Evolutionary conservation across 2,888 invertebrate genomes (phyloP), one percentile per base, ranked within the genome.

Genomic region (Zygaena filipendulae): DNA sequence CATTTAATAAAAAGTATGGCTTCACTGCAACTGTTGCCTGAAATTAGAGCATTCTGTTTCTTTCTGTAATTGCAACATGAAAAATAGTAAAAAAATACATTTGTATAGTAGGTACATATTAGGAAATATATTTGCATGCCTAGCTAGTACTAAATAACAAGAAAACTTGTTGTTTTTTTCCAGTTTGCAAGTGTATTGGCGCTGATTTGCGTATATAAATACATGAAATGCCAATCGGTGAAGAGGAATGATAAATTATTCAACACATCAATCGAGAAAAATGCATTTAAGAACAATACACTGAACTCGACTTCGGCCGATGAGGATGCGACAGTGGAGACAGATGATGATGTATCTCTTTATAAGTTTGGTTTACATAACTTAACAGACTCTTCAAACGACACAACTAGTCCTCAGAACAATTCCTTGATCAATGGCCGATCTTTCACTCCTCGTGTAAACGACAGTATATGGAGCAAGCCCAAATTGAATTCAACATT

Each of bases 261-360:
- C n/a, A n/a, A n/a, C n/a, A n/a, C n/a, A n/a, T n/a, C n/a, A n/a
- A n/a, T n/a, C n/a, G n/a, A n/a, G n/a, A n/a, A n/a, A n/a, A n/a
- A n/a, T n/a, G n/a, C n/a, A n/a, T n/a, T n/a, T n/a, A n/a, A n/a
- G n/a, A n/a, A n/a, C n/a, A n/a, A n/a, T n/a, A n/a, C n/a, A n/a
- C n/a, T n/a, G n/a, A n/a, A n/a, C n/a, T n/a, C n/a, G n/a, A n/a
- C n/a, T n/a, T n/a, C n/a, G n/a, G 59, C 61, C 23, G 68, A 70
- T 12, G 68, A 72, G 27, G 44, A 44, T 29, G 44, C 54, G 36
- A 54, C 56, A 24, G 45, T 67, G 27, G 79, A 79, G 27, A 71
- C 74, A 2, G 77, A 75, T 40, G 74, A 77, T 40, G 77, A 79
- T 45, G 75, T 79, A 7, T 77, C 77, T 13, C 43, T 79, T 1